Conservation (phyloP, 2,888 invertebrate genomes). For the Ichneumon xanthorius region DNA sequence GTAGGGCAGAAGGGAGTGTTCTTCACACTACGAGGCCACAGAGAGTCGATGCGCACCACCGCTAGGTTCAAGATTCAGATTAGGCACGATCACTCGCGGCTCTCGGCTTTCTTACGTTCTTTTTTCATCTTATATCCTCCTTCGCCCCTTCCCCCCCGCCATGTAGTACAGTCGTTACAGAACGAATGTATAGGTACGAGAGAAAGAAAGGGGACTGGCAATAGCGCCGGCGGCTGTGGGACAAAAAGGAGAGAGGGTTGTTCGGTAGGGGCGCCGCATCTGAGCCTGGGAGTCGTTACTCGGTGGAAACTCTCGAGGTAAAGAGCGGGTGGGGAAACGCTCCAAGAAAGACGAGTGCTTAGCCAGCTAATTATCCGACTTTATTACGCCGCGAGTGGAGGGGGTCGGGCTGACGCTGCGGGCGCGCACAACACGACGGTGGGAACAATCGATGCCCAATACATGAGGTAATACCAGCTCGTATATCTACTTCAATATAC, state of each 20-base stretch:
- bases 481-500: slow-evolving; percentile 1
- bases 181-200: not conserved
- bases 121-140: not conserved
- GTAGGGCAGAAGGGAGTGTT: not conserved
- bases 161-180: slow-evolving; percentile 5
- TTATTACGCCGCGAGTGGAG: slow-evolving; percentile 36
- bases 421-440: slow-evolving; percentile 12
- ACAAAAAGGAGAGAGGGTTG: not conserved
- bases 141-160: not conserved
- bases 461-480: slow-evolving; percentile 21
- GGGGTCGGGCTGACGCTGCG: slow-evolving; percentile 2
- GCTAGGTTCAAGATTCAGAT: slow-evolving; percentile 66
- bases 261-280: not conserved
- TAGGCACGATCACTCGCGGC: slow-evolving; percentile 61
- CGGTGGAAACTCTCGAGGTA: slow-evolving; percentile 26
- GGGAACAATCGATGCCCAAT: slow-evolving; percentile 33
- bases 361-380: slow-evolving; percentile 62
- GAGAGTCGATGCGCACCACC: slow-evolving; percentile 34
- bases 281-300: slow-evolving; percentile 21
- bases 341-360: slow-evolving; percentile 46
- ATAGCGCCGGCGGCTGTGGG: not conserved
- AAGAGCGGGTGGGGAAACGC: slow-evolving; percentile 9
- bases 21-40: not conserved
- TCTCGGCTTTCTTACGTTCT: slow-evolving; percentile 22
- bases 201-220: not conserved